These are phyloP conservation scores for Bimastos eiseni DNA, from an alignment of 2,888 invertebrate genomes.

Conservation along the genomic window DNA sequence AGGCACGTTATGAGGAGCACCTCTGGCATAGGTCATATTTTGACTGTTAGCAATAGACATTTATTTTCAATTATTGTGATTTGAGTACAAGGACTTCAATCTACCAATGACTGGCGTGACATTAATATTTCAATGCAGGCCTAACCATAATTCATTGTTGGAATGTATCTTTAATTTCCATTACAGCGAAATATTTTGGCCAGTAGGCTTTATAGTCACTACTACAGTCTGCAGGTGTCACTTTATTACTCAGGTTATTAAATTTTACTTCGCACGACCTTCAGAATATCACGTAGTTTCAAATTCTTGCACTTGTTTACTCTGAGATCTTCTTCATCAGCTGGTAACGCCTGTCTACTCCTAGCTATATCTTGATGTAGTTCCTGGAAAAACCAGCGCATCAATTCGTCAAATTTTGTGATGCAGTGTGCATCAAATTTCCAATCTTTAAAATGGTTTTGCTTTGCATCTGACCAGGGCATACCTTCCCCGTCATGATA, in stretches of 20 bases:
- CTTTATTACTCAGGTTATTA: neutral
- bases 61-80: no score
- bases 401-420: neutral
- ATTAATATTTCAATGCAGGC: no score
- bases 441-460: neutral
- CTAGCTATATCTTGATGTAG: neutral
- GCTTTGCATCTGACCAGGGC: neutral
- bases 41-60: no score
- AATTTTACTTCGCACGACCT: neutral
- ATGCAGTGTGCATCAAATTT: neutral
- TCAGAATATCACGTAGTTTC: neutral
- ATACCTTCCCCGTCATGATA: neutral
- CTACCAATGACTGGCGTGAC: no score
- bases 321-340: neutral
- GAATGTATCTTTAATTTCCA: no score
- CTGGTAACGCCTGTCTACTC: neutral
- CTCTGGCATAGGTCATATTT: no score
- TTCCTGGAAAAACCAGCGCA: slow-evolving; percentile 22
- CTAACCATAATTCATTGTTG: no score
- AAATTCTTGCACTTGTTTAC: neutral
- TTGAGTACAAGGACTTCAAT: no score
- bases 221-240: no score
- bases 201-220: no score
- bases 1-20: no score
- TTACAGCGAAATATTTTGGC: no score